Evolutionary conservation across 2,113 vertebrate species (phyloP).

Genomic region (Phyllostomus discolor): DNA sequence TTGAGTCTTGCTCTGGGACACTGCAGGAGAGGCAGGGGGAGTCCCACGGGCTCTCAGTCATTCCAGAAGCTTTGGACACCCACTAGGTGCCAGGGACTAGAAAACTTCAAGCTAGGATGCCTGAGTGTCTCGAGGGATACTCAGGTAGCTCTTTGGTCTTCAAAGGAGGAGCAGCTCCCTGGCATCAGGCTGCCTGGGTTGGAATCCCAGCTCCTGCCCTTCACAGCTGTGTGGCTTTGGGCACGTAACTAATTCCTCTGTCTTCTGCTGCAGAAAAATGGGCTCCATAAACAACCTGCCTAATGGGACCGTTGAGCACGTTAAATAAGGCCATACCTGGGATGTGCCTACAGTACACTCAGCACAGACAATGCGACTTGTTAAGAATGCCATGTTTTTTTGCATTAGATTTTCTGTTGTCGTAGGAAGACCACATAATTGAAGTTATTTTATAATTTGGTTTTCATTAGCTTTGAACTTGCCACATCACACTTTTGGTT

Average conservation of each 20-base stretch:
- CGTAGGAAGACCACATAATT: neutral
- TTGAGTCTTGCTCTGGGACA: neutral
- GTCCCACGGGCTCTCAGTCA: neutral
- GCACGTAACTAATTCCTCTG: neutral
- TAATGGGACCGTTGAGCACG: fast-evolving
- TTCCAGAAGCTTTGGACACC: neutral
- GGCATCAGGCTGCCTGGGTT: neutral
- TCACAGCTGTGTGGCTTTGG: neutral
- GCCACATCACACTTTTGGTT: neutral
- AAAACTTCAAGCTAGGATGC: neutral
- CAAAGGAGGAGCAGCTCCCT: neutral
- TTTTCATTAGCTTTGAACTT: neutral
- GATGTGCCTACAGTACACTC: too few relatives aligned
- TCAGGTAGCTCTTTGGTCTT: neutral
- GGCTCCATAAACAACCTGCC: neutral
- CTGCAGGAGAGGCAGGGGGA: fast-evolving
- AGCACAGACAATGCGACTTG: fast-evolving
- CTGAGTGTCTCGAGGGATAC: neutral
- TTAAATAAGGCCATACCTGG: neutral
- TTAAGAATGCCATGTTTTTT: neutral
- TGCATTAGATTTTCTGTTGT: neutral
- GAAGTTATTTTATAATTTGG: neutral
- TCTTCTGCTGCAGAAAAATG: neutral
- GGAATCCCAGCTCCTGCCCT: neutral
- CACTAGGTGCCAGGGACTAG: neutral